These are phyloP conservation scores for Molossus molossus DNA, from an alignment of 2,797 vertebrate genomes.

Conservation along the genomic window DNA sequence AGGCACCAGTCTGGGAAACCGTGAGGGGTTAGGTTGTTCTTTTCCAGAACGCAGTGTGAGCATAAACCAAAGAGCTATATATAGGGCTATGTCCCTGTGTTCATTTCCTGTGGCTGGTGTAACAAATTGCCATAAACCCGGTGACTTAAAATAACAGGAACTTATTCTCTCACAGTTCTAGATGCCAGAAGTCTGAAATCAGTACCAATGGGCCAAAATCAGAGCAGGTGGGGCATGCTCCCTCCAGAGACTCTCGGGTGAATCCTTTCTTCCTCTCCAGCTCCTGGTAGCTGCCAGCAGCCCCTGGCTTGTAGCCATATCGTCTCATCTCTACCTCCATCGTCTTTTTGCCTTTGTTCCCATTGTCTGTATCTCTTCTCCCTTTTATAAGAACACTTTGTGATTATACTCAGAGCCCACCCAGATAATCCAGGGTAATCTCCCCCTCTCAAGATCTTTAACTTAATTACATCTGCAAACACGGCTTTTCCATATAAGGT, in stretches of 20 bases:
- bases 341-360: not conserved
- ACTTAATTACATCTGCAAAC: not conserved
- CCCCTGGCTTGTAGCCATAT: constrained; percentile 11
- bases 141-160: constrained; percentile 47
- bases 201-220: constrained; percentile 7
- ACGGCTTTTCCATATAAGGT: not conserved
- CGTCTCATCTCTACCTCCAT: not conserved
- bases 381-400: not conserved
- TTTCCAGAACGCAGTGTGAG: not conserved
- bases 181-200: not conserved
- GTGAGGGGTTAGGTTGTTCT: not conserved
- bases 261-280: not conserved
- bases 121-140: constrained; percentile 19
- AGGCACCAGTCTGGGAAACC: not conserved
- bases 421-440: not conserved
- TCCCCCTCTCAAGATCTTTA: not conserved
- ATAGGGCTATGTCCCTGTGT: not conserved
- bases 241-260: not conserved
- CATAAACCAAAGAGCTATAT: not conserved
- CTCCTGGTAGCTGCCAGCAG: not conserved
- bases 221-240: not conserved
- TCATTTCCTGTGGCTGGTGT: not conserved
- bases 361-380: not conserved
- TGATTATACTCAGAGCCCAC: not conserved
- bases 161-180: constrained; percentile 2